Evolutionary conservation across 1,140 invertebrate species (phyloP).

Genomic region (Drosophila nikananu): DNA sequence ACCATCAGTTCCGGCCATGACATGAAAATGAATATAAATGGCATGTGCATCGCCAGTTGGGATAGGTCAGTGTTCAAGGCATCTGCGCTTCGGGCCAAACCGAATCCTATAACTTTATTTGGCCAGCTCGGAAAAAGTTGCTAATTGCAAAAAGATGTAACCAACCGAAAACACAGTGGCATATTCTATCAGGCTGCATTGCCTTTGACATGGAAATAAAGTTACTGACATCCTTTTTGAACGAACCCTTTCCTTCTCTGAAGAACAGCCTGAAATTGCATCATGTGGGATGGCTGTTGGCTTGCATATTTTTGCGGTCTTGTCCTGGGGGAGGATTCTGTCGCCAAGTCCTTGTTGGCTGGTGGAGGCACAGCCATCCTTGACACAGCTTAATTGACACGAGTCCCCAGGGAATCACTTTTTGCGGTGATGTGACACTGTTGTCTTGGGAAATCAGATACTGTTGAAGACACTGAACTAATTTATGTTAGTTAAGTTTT

Average conservation of each 20-base stretch:
- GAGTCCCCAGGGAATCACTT: conserved; percentile 85
- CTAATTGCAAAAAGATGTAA: conserved; percentile 51
- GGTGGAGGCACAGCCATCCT: conserved; percentile 12
- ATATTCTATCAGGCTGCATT: conserved; percentile 27
- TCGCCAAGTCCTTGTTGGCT: conserved; percentile 8
- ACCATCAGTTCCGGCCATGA: conserved; percentile 63
- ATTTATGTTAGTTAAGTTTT: neutral
- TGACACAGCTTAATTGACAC: conserved; percentile 52
- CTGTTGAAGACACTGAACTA: neutral
- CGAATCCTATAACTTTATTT: conserved; percentile 50
- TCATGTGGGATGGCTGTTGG: conserved; percentile 9
- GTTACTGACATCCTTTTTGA: conserved; percentile 1
- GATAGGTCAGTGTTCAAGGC: conserved; percentile 56
- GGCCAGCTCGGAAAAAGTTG: conserved; percentile 17
- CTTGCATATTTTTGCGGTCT: conserved; percentile 41
- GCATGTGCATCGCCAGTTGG: conserved; percentile 38
- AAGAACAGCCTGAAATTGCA: conserved; percentile 26
- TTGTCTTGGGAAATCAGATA: conserved; percentile 85
- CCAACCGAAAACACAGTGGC: conserved; percentile 10
- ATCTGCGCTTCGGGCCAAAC: conserved; percentile 12
- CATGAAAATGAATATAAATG: conserved; percentile 68
- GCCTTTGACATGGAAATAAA: conserved; percentile 44
- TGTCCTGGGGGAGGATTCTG: conserved; percentile 21
- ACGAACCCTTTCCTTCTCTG: neutral
- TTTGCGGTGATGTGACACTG: conserved; percentile 94